Base-by-base conservation (phyloP, 2,888 invertebrate species). In the Phaonia tiefii region DNA sequence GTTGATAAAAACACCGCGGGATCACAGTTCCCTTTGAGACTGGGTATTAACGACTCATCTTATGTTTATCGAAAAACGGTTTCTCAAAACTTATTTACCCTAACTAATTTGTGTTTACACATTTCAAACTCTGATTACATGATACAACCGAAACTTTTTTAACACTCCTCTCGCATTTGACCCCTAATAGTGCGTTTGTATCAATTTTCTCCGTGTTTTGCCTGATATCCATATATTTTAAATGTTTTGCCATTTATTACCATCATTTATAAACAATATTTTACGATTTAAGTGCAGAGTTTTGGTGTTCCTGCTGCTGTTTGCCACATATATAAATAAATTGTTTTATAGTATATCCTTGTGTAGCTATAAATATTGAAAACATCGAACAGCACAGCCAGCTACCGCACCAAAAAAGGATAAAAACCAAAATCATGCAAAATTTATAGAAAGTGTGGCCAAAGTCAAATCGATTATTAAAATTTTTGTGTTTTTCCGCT, bases 401-500 rank as follows among this genome's bases (percentile, higher is more conserved):
- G 31, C 15, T 31, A 13, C 31, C 56, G 15, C 8, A 15, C 4
- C 4, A 2, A 65, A 37, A 65, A 63, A 1, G 51, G 37, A 39
- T 58, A 15, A 54, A n/a, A 20, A 63, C 13, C 13, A 51, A 58
- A 70, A 54, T 49, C 63, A 46, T 58, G 37, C 25, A 46, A 71
- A 65, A 67, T 65, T 10, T 70, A 17, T 11, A 46, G 54, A 84
- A 51, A 51, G 65, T 75, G 73, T 77, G 73, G 73, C 84, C 88
- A 86, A 85, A 87, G 83, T 85, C 85, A 86, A 88, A 88, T 86
- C 86, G 88, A 85, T 87, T 87, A 85, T 86, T 88, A 85, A 63
- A 67, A 46, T 10, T 63, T 65, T 65, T 42, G 46, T 70, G 22
- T 65, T 69, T 54, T 54, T 54, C 54, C 54, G 25, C 13, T 85